Conservation (phyloP, 2,113 vertebrate genomes). For the Engystomops pustulosus region DNA sequence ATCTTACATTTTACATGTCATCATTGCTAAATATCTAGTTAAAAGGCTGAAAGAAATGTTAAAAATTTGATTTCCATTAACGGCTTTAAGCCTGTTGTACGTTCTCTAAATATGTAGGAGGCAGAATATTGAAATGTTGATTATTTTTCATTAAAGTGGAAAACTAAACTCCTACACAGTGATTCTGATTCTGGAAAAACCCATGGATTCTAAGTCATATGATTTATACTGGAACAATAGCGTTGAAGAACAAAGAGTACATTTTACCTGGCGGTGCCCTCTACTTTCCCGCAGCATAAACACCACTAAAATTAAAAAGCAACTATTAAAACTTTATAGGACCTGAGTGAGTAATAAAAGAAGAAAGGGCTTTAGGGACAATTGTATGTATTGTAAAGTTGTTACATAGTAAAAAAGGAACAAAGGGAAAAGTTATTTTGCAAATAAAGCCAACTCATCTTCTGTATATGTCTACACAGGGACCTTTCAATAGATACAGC, state of each 20-base stretch:
- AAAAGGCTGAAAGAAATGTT: not conserved
- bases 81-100: not conserved
- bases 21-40: not conserved
- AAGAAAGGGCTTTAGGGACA: constrained; percentile 58
- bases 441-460: constrained; percentile 40
- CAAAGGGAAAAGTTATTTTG: constrained; percentile 26
- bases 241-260: constrained; percentile 69
- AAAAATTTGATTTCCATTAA: constrained; percentile 1
- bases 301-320: constrained; percentile 80
- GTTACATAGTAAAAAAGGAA: constrained; percentile 49
- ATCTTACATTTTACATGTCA: not conserved
- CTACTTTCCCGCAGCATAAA: constrained; percentile 70
- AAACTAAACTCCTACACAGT: not conserved
- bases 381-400: constrained; percentile 41
- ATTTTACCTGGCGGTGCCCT: constrained; percentile 70
- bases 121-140: constrained; percentile 1
- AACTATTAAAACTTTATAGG: constrained; percentile 75
- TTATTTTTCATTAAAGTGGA: not conserved
- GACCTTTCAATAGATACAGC: constrained; percentile 9
- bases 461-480: constrained; percentile 25
- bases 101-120: not conserved
- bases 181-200: not conserved
- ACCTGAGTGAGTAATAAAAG: constrained; percentile 67
- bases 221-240: not conserved
- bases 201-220: not conserved